phyloP scores from a whole-genome alignment of 2,888 invertebrate genomes.

The Pimpla rufipes region DNA sequence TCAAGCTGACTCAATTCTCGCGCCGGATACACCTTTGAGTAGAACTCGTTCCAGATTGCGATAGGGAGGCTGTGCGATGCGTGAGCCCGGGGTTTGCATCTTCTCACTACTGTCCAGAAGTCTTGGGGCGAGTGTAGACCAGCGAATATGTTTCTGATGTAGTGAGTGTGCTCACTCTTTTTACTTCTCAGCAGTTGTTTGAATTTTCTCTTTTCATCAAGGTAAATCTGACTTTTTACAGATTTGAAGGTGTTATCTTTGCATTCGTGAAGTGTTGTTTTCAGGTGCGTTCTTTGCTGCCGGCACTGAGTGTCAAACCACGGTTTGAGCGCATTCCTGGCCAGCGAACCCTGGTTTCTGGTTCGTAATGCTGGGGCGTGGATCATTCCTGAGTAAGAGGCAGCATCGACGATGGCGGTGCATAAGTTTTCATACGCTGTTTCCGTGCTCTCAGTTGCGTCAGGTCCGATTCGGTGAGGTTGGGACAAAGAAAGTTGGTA shows the following conservation, averaged over 20 bases:
- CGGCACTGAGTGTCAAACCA: slow-evolving; percentile 37
- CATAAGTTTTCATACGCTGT: slow-evolving; percentile 3
- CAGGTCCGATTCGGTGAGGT: slow-evolving; percentile 3
- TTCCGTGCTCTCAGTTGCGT: slow-evolving; percentile 10
- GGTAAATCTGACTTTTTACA: slow-evolving; percentile 6
- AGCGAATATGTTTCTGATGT: slow-evolving; percentile 37
- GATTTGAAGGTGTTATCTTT: neutral
- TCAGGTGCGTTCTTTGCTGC: neutral
- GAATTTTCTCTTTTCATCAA: slow-evolving; percentile 23
- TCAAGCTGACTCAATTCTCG: neutral
- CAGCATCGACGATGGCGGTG: slow-evolving; percentile 2
- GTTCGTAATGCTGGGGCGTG: neutral
- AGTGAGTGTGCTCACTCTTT: neutral
- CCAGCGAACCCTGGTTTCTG: neutral
- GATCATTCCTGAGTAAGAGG: neutral
- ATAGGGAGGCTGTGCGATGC: neutral
- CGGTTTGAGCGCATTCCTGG: slow-evolving; percentile 1
- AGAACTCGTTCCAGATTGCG: slow-evolving; percentile 42
- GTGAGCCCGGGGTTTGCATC: slow-evolving; percentile 20
- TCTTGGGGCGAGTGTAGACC: slow-evolving; percentile 34
- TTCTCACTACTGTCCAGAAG: slow-evolving; percentile 54
- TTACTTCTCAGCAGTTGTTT: slow-evolving; percentile 15
- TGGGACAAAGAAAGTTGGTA: slow-evolving; percentile 17
- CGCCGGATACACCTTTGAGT: slow-evolving; percentile 18
- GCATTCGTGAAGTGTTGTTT: slow-evolving; percentile 11